Evolutionary conservation across 2,797 vertebrate genomes (phyloP).

Genomic region (Dendrocincla fuliginosa): DNA sequence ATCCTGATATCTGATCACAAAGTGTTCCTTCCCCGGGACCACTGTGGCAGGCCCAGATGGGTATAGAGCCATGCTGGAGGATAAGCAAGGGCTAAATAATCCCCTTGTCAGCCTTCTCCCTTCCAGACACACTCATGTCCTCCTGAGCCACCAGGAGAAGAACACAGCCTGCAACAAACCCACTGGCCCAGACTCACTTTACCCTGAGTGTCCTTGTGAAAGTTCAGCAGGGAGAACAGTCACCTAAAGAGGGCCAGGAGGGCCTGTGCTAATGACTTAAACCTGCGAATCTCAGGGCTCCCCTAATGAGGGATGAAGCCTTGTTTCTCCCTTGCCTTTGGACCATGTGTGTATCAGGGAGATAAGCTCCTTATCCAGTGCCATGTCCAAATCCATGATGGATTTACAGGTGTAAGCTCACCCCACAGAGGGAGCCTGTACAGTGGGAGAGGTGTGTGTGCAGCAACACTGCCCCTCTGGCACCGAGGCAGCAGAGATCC

Average conservation of each 20-base stretch:
- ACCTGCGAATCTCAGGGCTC: background rate
- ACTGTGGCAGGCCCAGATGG: background rate
- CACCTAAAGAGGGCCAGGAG: background rate
- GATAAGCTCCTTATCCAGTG: background rate
- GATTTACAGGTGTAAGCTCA: background rate
- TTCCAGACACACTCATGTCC: background rate
- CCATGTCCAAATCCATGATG: accelerated
- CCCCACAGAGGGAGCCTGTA: background rate
- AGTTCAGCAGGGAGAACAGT: accelerated
- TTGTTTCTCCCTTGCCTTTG: background rate
- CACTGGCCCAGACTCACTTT: accelerated
- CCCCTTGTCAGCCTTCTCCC: background rate
- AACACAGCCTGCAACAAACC: background rate
- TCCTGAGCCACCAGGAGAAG: accelerated
- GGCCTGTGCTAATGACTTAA: background rate
- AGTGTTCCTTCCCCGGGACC: background rate
- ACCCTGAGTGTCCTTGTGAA: background rate
- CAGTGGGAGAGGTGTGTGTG: background rate
- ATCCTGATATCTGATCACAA: accelerated
- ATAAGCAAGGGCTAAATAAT: background rate
- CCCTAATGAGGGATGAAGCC: background rate
- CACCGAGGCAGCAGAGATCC: background rate
- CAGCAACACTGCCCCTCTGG: background rate
- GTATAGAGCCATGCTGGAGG: accelerated
- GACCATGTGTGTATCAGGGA: accelerated